A percentile compares a stretch with the other conserved stretches of the same genome.
Evolutionary conservation across 2,888 invertebrate genomes (phyloP).

Genomic region (Platycheirus rosarum): DNA sequence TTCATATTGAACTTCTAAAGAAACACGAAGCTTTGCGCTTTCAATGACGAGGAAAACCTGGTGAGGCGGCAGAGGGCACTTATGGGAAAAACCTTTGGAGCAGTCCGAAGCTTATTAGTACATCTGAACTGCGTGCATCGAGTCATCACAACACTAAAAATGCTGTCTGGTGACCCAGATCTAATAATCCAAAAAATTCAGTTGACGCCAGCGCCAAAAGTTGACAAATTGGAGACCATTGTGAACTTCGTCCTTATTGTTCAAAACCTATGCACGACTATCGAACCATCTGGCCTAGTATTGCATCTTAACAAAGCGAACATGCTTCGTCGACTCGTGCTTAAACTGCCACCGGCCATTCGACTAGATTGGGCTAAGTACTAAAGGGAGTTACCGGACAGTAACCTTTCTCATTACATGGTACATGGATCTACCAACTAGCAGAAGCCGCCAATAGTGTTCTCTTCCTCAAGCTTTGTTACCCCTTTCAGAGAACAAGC

Average conservation of each 20-base stretch:
- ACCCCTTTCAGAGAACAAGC: too few relatives aligned
- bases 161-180: constrained; percentile 20
- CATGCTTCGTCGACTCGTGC: neutral
- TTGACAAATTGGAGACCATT: constrained; percentile 12
- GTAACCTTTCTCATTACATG: too few relatives aligned
- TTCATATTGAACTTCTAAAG: constrained; percentile 16
- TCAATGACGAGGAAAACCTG: constrained; percentile 30
- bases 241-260: constrained; percentile 11
- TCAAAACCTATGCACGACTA: neutral
- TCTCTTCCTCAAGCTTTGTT: too few relatives aligned
- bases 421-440: too few relatives aligned
- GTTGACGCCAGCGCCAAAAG: constrained; percentile 1
- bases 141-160: neutral
- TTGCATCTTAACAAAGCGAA: constrained; percentile 7
- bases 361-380: constrained; percentile 13
- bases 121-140: constrained; percentile 17
- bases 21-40: constrained; percentile 17
- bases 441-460: too few relatives aligned
- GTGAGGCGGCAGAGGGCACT: constrained; percentile 19
- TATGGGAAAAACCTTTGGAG: constrained; percentile 21
- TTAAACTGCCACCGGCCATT: too few relatives aligned
- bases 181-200: constrained; percentile 22
- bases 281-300: neutral
- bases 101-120: neutral
- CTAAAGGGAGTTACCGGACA: too few relatives aligned